phyloP scores from a whole-genome alignment of 2,113 vertebrate species.

The Nesoenas mayeri region DNA sequence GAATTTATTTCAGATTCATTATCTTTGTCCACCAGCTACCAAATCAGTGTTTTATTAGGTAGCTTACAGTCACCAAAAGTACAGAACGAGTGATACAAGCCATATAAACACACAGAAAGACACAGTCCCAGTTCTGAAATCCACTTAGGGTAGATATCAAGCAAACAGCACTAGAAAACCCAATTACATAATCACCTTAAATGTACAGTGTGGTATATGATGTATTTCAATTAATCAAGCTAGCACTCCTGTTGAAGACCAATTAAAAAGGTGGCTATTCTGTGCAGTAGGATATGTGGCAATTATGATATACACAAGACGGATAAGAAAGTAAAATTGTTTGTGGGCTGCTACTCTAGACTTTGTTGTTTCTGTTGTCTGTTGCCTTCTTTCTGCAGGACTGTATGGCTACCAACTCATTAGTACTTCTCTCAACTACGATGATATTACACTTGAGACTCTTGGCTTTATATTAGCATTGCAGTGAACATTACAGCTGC shows the following conservation, averaged over 20 bases:
- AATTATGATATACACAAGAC: rapidly evolving
- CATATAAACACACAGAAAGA: not conserved
- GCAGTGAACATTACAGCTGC: not conserved
- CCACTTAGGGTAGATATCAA: not conserved
- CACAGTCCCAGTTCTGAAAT: not conserved
- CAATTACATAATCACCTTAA: not conserved
- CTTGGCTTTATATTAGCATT: not conserved
- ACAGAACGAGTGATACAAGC: not conserved
- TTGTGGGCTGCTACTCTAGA: not conserved
- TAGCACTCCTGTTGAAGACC: not conserved
- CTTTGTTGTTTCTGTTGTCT: not conserved
- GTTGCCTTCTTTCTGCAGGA: not conserved
- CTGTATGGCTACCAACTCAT: not conserved
- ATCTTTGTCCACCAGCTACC: not conserved
- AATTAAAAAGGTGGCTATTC: not conserved
- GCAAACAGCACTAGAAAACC: not conserved
- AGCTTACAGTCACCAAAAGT: not conserved
- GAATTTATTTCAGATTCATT: not conserved
- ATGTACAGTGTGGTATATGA: not conserved
- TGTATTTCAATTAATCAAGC: not conserved
- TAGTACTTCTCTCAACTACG: not conserved
- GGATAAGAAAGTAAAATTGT: not conserved
- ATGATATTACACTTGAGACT: not conserved
- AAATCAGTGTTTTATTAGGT: not conserved
- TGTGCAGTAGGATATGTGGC: not conserved